These are phyloP conservation scores for Spilosoma lubricipeda DNA, from an alignment of 2,888 invertebrate species.

Conservation along the genomic window DNA sequence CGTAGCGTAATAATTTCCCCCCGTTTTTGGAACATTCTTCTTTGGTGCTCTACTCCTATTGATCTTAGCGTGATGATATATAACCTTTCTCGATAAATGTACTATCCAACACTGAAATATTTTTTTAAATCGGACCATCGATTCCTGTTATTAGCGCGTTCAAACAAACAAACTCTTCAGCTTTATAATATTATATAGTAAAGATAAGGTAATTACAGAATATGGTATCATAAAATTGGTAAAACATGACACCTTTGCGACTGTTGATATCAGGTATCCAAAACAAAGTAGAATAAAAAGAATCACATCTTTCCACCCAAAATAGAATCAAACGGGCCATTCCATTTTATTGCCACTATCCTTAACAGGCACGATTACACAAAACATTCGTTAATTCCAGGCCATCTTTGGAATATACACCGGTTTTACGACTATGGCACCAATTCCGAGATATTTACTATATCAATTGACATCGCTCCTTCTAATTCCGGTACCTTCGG, in stretches of 20 bases:
- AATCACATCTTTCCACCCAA: constrained; percentile 5
- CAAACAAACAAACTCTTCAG: too few relatives aligned
- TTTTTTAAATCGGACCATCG: too few relatives aligned
- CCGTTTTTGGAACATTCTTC: too few relatives aligned
- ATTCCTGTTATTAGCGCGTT: too few relatives aligned
- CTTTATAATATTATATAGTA: too few relatives aligned
- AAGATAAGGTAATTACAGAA: neutral
- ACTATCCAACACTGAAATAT: too few relatives aligned
- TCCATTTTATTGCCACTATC: constrained; percentile 23
- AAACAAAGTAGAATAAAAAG: neutral
- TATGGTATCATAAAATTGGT: neutral
- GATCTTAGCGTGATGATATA: too few relatives aligned
- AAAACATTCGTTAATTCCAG: constrained; percentile 58
- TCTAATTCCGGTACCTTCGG: constrained; percentile 48
- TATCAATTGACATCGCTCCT: constrained; percentile 50
- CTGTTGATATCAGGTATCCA: too few relatives aligned
- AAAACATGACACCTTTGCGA: neutral
- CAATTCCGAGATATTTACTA: constrained; percentile 58
- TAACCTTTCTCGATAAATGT: too few relatives aligned
- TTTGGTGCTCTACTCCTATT: too few relatives aligned
- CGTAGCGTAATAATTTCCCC: too few relatives aligned
- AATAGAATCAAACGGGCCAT: constrained; percentile 17
- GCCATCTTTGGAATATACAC: constrained; percentile 41
- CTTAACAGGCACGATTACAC: constrained; percentile 27
- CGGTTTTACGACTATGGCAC: constrained; percentile 58